Base-by-base conservation (phyloP, 1,140 invertebrate species). In the Semibalanus balanoides region DNA sequence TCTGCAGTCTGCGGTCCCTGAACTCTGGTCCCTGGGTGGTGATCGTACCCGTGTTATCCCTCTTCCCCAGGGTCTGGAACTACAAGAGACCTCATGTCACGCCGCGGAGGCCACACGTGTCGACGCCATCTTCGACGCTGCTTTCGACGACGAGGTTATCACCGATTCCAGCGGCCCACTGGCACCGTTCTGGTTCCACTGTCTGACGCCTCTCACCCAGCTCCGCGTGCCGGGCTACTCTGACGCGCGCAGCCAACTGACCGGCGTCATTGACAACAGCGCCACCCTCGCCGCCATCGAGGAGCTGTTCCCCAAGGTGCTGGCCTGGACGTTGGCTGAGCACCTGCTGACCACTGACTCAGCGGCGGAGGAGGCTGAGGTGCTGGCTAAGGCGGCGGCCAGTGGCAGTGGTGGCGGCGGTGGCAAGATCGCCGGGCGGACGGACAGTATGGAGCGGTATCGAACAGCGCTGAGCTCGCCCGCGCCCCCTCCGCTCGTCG, bases 11-110 rank as follows among this genome's bases (percentile, higher is more conserved):
- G n/a, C n/a, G n/a, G n/a, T n/a, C n/a, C n/a, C n/a, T n/a, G n/a
- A n/a, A n/a, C n/a, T n/a, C n/a, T n/a, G n/a, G n/a, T n/a, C n/a
- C n/a, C n/a, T n/a, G n/a, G n/a, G n/a, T n/a, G n/a, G n/a, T n/a
- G n/a, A n/a, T n/a, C n/a, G n/a, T n/a, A n/a, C n/a, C n/a, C n/a
- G n/a, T n/a, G n/a, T n/a, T n/a, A n/a, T n/a, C n/a, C n/a, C 35
- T 17, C 35, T 5, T 40, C 35, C 86, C 19, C 86, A 86, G 79
- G 86, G 86, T 19, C 79, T 87, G 30, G 86, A 87, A 77, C 81
- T 87, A 22, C 86, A 87, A 79, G 85, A 87, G 77, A 87, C 86
- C 30, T 86, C 85, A 17, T 87, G 86, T 78, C 86, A 87, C 80
- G 84, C 86, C 14, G 82, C 85, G 0, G 86, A 87, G 80, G 86